These are phyloP conservation scores for Rotaria socialis DNA, from an alignment of 2,888 invertebrate species.

Conservation along the genomic window DNA sequence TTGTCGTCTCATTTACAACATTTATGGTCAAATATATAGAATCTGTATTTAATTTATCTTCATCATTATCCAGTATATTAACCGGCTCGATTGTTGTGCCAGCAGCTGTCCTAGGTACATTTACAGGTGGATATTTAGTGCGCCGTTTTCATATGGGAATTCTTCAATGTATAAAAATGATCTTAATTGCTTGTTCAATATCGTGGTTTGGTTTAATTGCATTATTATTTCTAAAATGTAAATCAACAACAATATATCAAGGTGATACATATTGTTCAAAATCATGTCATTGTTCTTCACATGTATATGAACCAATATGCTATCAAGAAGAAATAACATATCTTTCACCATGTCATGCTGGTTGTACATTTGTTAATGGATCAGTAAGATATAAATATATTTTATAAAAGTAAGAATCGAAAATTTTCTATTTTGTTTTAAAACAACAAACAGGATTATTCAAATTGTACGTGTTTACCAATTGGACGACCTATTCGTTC, in stretches of 20 bases:
- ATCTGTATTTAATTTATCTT: background rate
- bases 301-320: slow-evolving; percentile 61
- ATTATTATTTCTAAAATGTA: slow-evolving; percentile 41
- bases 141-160: slow-evolving; percentile 38
- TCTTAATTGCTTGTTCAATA: slow-evolving; percentile 38
- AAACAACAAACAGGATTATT: slow-evolving; percentile 68
- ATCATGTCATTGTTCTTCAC: slow-evolving; percentile 74
- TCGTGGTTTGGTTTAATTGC: slow-evolving; percentile 38
- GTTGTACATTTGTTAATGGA: slow-evolving; percentile 56
- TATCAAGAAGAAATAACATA: slow-evolving; percentile 62
- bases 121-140: slow-evolving; percentile 42
- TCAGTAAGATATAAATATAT: background rate
- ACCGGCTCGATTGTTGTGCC: slow-evolving; percentile 39
- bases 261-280: slow-evolving; percentile 70
- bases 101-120: slow-evolving; percentile 40
- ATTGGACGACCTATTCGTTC: slow-evolving; percentile 45
- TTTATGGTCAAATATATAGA: slow-evolving; percentile 24
- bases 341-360: slow-evolving; percentile 63
- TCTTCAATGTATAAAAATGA: slow-evolving; percentile 39
- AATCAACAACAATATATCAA: background rate
- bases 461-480: slow-evolving; percentile 77
- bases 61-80: slow-evolving; percentile 12
- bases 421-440: no score
- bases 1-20: slow-evolving; percentile 17
- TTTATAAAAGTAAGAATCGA: background rate